Conservation (phyloP, 2,797 vertebrate species). For the Falco naumanni region DNA sequence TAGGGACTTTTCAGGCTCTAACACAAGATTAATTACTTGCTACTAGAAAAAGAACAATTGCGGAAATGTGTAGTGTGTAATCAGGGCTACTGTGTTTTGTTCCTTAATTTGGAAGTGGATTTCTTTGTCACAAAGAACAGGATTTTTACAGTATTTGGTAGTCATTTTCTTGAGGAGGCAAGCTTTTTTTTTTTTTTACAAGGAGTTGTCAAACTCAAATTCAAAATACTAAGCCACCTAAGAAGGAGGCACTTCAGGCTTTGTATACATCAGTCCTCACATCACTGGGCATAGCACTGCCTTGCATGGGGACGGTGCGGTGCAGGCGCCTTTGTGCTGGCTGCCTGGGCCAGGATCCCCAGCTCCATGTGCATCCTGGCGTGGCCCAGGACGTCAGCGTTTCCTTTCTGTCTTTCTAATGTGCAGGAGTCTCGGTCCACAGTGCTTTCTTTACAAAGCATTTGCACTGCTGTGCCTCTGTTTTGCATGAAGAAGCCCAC, state of each 20-base stretch:
- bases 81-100: neutral
- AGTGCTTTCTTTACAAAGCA: neutral
- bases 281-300: rapidly evolving
- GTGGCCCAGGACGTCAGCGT: neutral
- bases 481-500: neutral
- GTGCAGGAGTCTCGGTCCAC: neutral
- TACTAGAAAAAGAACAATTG: constrained; percentile 11
- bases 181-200: neutral
- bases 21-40: constrained; percentile 60
- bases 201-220: neutral
- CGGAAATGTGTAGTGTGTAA: neutral
- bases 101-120: neutral
- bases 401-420: neutral
- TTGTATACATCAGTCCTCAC: neutral
- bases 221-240: neutral
- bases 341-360: neutral
- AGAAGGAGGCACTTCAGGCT: neutral
- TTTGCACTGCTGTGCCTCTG: neutral
- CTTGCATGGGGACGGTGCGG: rapidly evolving
- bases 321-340: neutral
- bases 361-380: rapidly evolving
- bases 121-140: neutral
- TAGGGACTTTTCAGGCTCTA: constrained; percentile 34
- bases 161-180: neutral
- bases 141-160: neutral